Conservation (phyloP, 30 jellyfish, hydroid and myxozoan species). For the Mastigias papua region DNA sequence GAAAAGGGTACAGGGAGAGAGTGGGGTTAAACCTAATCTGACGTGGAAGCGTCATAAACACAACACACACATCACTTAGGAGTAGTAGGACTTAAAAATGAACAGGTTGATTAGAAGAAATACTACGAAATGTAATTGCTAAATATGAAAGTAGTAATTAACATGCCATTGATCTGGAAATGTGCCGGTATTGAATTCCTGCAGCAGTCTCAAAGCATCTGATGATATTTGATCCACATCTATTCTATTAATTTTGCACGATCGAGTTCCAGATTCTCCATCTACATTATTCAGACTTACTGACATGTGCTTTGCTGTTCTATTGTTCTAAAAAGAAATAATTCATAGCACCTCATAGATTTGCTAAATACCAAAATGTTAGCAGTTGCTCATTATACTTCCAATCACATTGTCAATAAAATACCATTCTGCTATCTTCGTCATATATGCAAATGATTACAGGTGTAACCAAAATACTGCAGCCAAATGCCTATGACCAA, state of each 20-base stretch:
- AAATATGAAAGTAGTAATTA: neutral
- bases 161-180: constrained; percentile 62
- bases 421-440: no score
- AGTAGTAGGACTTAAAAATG: constrained; percentile 64
- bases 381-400: no score
- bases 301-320: constrained; percentile 78
- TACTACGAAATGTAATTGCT: neutral
- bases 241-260: constrained; percentile 62
- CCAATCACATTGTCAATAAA: no score
- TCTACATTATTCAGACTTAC: constrained; percentile 52
- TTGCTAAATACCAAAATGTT: no score
- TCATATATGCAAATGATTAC: no score
- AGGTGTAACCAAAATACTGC: no score
- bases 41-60: neutral
- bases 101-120: neutral
- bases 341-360: neutral
- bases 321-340: constrained; percentile 76
- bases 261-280: constrained; percentile 60
- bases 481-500: no score
- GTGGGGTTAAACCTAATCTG: neutral
- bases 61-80: neutral
- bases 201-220: constrained; percentile 72
- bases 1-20: neutral
- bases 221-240: constrained; percentile 56
- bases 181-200: constrained; percentile 70